phyloP scores from a whole-genome alignment of 1,140 invertebrate genomes.

The Trissolcus basalis region DNA sequence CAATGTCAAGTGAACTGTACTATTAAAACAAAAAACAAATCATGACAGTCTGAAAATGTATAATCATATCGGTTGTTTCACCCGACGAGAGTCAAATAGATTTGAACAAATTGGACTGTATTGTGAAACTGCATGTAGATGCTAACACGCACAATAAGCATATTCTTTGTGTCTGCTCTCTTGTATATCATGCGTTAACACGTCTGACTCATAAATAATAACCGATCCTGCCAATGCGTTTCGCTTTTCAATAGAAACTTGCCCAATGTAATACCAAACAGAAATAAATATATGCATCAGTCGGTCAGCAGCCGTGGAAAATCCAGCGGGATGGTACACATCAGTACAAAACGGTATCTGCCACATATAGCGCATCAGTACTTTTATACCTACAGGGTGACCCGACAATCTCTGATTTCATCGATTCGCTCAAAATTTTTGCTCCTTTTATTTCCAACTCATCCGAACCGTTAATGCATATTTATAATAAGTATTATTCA shows the following conservation, averaged over 20 bases:
- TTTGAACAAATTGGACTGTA: too few relatives aligned
- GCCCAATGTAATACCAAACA: conserved; percentile 56
- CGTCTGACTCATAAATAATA: conserved; percentile 57
- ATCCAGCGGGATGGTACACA: conserved; percentile 31
- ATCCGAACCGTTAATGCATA: too few relatives aligned
- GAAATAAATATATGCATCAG: conserved; percentile 58
- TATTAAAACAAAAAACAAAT: too few relatives aligned
- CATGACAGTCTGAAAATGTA: too few relatives aligned
- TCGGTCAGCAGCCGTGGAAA: conserved; percentile 60
- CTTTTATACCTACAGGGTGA: conserved; percentile 42
- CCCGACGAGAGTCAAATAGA: too few relatives aligned
- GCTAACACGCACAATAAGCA: conserved; percentile 19
- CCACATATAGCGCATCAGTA: conserved; percentile 40
- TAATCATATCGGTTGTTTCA: too few relatives aligned
- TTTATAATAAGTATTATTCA: too few relatives aligned
- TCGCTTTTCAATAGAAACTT: conserved; percentile 52
- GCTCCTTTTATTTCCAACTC: too few relatives aligned
- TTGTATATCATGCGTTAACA: conserved; percentile 55
- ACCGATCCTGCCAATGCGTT: conserved; percentile 49
- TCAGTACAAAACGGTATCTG: conserved; percentile 30
- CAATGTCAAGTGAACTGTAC: too few relatives aligned
- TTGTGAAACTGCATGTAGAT: conserved; percentile 5
- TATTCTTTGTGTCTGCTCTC: conserved; percentile 45
- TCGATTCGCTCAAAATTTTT: too few relatives aligned
- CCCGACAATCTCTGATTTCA: conserved; percentile 10